A percentile compares a stretch with the other conserved stretches of the same genome.
Evolutionary conservation across 2,113 vertebrate species (phyloP).

Genomic region (Callipepla squamata): DNA sequence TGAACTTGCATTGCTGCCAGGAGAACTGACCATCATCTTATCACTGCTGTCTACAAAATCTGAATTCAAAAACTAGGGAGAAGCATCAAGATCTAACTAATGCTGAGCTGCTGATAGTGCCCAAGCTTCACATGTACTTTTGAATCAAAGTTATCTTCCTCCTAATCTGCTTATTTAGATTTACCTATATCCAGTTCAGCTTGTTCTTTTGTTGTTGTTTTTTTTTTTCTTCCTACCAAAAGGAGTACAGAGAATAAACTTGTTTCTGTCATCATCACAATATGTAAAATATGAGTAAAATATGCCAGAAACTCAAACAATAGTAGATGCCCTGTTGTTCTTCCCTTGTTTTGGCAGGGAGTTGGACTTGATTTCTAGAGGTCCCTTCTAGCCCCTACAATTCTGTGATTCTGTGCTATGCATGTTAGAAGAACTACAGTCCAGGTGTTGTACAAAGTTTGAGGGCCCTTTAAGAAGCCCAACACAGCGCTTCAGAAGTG

Average conservation of each 20-base stretch:
- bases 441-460: not conserved
- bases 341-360: not conserved
- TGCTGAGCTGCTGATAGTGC: not conserved
- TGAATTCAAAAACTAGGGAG: not conserved
- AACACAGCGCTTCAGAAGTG: not conserved
- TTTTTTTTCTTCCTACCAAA: not conserved
- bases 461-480: not conserved
- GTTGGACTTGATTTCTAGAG: too few relatives aligned
- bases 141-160: not conserved
- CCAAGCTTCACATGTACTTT: not conserved
- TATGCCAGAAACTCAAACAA: not conserved
- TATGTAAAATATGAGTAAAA: not conserved
- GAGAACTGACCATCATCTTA: not conserved
- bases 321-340: not conserved
- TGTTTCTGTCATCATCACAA: not conserved
- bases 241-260: not conserved
- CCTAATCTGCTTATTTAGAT: not conserved
- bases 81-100: not conserved
- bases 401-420: not conserved
- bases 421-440: not conserved
- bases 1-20: not conserved
- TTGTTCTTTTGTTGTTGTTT: not conserved
- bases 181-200: not conserved
- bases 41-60: not conserved
- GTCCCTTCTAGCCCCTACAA: too few relatives aligned